Conservation (phyloP, 2,888 invertebrate species). For the Torymus texanus region DNA sequence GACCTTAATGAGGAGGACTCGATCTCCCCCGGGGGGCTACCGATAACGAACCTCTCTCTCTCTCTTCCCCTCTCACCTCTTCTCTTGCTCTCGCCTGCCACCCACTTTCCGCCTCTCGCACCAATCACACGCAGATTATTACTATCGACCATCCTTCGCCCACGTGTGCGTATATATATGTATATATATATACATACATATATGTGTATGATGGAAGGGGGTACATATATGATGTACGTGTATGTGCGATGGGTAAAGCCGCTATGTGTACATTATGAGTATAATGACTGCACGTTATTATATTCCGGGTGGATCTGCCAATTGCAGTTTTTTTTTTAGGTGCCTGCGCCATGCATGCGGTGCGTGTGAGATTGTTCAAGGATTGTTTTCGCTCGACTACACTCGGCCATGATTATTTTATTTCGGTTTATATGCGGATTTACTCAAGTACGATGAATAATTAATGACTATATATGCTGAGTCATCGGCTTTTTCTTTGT, state of each 20-base stretch:
- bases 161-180: too few relatives aligned
- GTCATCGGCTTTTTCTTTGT: background rate
- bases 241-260: slow-evolving; percentile 3
- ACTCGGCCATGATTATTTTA: background rate
- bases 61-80: slow-evolving; percentile 34
- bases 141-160: slow-evolving; percentile 61
- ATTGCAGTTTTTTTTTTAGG: background rate
- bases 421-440: background rate
- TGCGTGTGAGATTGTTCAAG: too few relatives aligned
- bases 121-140: slow-evolving; percentile 66
- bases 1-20: slow-evolving; percentile 68
- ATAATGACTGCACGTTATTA: slow-evolving; percentile 38
- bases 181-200: too few relatives aligned
- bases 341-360: too few relatives aligned
- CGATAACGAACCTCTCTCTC: slow-evolving; percentile 66
- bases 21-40: slow-evolving; percentile 65
- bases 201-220: too few relatives aligned
- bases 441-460: background rate
- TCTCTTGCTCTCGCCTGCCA: slow-evolving; percentile 44
- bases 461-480: background rate
- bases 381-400: too few relatives aligned
- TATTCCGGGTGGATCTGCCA: slow-evolving; percentile 11
- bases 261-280: slow-evolving; percentile 26
- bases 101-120: slow-evolving; percentile 55
- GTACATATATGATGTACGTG: too few relatives aligned